A percentile compares a stretch with the other conserved stretches of the same genome.
These are phyloP conservation scores for western clawed frog (Xenopus tropicalis) DNA, from an alignment of 2,113 vertebrate species.

Conservation along the genomic window UCB_Xtro_10.0 CM004444.2:164712501-164713000, in stretches of 20 bases:
- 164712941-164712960: too few relatives aligned
- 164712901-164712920: not conserved
- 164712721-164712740: conserved; percentile 88
- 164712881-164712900: conserved; percentile 20
- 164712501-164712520: conserved; percentile 94
- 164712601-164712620: too few relatives aligned
- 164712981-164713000: too few relatives aligned
- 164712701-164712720: conserved; percentile 93
- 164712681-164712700: conserved; percentile 94
- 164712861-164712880: conserved; percentile 89
- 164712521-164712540: conserved; percentile 78
- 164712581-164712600: too few relatives aligned
- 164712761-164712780: conserved; percentile 92
- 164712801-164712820: conserved; percentile 92
- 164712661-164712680: conserved; percentile 87
- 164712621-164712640: too few relatives aligned
- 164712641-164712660: too few relatives aligned
- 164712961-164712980: too few relatives aligned
- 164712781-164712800: conserved; percentile 92
- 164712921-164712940: too few relatives aligned
- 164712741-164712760: conserved; percentile 91
- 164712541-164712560: conserved; percentile 11
- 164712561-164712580: too few relatives aligned
- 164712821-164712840: conserved; percentile 94
- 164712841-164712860: conserved; percentile 90